Evolutionary conservation across 2,888 invertebrate genomes (phyloP), one percentile per base, ranked within the genome.

Genomic region (Scaptomyza caliginosa): DNA sequence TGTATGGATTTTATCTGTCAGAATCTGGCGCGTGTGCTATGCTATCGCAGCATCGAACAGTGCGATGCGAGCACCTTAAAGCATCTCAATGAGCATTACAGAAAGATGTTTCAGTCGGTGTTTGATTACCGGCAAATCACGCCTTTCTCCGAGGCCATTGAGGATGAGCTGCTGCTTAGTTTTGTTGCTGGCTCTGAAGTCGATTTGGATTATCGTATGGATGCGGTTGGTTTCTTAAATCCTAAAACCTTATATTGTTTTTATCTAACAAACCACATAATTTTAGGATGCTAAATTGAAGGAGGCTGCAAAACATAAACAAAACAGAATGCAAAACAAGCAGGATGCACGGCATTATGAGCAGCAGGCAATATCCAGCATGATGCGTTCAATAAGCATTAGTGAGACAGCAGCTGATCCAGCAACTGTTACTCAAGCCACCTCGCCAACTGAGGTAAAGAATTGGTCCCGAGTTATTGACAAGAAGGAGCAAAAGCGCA

Each of bases 1-100:
- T 95, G 95, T 89, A 93, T 96, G 93, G 94, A 96, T 82, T 97
- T 95, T 85, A 95, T 97, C 60, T 94, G 94, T 4, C 92, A 95
- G 46, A 97, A 97, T 90, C 90, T 97, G 39, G 92, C 94, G 4
- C 93, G 94, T 16, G 91, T 97, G 10, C 91, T 97, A 5, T 95
- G 96, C 90, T 93, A 93, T 72, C 93, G 93, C 82, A 92, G 93
- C 26, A 91, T 96, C 49, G 95, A 96, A 65, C 90, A 92, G 13
- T 89, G 96, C 56, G 94, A 94, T 65, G 92, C 93, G 1, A 92
- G 92, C 0, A 91, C 94, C 0, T 89, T 96, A 23, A 92, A 93
- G 40, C 94, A 94, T 39, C 92, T 97, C 16, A 94, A 94, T 2
- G 91, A 92, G 4, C 95, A 94, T 89, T 96, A 96, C 86, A 93